Percentiles rank a stretch among this genome's conserved stretches.
These are phyloP conservation scores for Anarhynchus alexandrinus DNA, from an alignment of 2,113 vertebrate genomes.

Conservation along the genomic window DNA sequence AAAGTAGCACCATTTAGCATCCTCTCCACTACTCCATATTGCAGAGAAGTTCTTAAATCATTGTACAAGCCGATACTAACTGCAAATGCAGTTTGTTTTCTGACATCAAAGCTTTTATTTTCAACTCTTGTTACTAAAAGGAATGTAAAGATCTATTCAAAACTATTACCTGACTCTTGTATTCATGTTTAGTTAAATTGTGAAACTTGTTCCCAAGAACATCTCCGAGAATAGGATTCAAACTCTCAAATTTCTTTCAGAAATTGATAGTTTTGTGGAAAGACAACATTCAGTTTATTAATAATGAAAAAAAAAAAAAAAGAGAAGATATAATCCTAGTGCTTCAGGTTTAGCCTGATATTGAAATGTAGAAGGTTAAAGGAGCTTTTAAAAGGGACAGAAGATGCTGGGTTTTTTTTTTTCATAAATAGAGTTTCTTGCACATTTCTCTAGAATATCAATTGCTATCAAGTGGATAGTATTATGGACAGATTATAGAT, in stretches of 20 bases:
- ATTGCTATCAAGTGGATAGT: not conserved
- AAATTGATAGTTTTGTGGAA: not conserved
- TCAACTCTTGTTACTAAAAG: not conserved
- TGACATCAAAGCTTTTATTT: not conserved
- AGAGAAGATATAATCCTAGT: not conserved
- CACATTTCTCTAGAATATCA: not conserved
- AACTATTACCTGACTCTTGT: not conserved
- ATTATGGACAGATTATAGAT: not conserved
- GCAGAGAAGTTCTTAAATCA: not conserved
- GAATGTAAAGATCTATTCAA: not conserved
- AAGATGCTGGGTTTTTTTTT: not conserved
- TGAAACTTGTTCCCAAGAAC: not conserved
- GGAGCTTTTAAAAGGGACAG: not conserved
- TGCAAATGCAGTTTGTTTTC: not conserved
- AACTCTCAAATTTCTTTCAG: not conserved
- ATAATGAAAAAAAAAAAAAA: not conserved
- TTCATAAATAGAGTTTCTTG: not conserved
- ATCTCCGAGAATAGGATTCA: not conserved
- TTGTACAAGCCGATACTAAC: not conserved
- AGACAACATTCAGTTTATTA: not conserved
- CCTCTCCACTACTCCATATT: not conserved
- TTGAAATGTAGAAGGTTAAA: not conserved
- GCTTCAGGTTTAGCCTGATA: not conserved
- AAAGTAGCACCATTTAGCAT: not conserved
- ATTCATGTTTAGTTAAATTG: not conserved